Conservation (phyloP, 1,140 invertebrate species). For the Heliothis subflexa region DNA sequence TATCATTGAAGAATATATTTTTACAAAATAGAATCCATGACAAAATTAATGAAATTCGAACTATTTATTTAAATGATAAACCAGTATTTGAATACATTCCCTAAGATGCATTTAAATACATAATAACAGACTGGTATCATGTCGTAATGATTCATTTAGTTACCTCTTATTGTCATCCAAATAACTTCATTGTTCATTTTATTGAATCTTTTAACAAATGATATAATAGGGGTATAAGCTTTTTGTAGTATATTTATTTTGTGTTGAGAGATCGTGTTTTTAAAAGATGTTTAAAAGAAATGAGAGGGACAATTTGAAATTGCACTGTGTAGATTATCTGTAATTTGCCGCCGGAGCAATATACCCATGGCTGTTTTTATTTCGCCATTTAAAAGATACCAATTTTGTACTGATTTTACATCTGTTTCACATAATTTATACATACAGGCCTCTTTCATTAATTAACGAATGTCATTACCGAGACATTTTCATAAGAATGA, state of each 20-base stretch:
- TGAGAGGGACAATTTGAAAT: constrained; percentile 42
- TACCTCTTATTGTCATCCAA: constrained; percentile 51
- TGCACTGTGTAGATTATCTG: constrained; percentile 15
- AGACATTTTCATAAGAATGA: no score
- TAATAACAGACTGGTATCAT: constrained; percentile 29
- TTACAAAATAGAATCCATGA: constrained; percentile 41
- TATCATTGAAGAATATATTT: constrained; percentile 44
- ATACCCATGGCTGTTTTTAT: not conserved
- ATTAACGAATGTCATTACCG: not conserved
- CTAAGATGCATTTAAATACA: constrained; percentile 60
- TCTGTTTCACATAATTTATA: not conserved
- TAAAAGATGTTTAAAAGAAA: constrained; percentile 63
- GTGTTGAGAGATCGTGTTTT: constrained; percentile 74
- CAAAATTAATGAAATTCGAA: constrained; percentile 19
- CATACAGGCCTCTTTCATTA: not conserved
- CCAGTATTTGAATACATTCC: constrained; percentile 62
- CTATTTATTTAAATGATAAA: constrained; percentile 38
- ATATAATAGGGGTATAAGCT: constrained; percentile 61
- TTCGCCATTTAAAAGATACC: not conserved
- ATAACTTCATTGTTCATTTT: constrained; percentile 39
- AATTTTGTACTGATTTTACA: not conserved
- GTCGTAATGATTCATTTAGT: constrained; percentile 29
- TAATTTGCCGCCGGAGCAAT: not conserved
- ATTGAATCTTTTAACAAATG: constrained; percentile 47
- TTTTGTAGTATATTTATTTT: constrained; percentile 79